A percentile compares a stretch with the other conserved stretches of the same genome.
Conservation (phyloP, 2,797 vertebrate species). For the Parauchenoglanis ngamensis region DNA sequence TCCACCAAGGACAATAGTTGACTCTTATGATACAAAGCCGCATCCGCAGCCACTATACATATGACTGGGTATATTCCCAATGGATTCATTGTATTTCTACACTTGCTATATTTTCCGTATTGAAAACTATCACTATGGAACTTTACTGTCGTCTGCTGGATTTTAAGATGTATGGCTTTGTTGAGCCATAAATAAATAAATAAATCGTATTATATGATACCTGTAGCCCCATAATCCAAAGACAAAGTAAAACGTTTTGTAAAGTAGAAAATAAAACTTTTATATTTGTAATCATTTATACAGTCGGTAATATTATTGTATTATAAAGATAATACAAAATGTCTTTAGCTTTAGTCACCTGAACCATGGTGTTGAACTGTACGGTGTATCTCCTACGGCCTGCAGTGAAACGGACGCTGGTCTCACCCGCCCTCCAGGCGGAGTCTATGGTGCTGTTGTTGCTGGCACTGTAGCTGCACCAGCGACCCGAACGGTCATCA, state of each 20-base stretch:
- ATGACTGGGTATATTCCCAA: no score
- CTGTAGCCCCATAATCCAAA: background rate
- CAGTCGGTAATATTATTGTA: background rate
- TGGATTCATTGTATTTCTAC: no score
- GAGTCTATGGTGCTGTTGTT: conserved; percentile 97
- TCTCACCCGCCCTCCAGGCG: conserved; percentile 92
- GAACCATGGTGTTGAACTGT: conserved; percentile 97
- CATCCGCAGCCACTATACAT: no score
- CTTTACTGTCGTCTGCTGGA: no score
- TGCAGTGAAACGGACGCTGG: conserved; percentile 93
- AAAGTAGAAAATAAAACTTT: background rate
- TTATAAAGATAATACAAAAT: background rate
- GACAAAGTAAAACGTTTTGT: background rate
- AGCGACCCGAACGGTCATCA: conserved; percentile 94
- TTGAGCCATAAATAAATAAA: no score
- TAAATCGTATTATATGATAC: no score
- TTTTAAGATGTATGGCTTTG: no score
- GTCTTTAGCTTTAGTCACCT: conserved; percentile 73
- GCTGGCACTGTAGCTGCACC: conserved; percentile 96
- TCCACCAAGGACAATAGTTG: no score
- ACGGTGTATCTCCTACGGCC: conserved; percentile 95
- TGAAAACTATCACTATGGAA: no score
- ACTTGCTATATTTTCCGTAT: no score
- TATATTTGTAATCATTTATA: background rate
- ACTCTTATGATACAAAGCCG: no score